Evolutionary conservation across 1,140 invertebrate species (phyloP), one percentile per base, ranked within the genome.

Genomic region (Episyrphus balteatus): DNA sequence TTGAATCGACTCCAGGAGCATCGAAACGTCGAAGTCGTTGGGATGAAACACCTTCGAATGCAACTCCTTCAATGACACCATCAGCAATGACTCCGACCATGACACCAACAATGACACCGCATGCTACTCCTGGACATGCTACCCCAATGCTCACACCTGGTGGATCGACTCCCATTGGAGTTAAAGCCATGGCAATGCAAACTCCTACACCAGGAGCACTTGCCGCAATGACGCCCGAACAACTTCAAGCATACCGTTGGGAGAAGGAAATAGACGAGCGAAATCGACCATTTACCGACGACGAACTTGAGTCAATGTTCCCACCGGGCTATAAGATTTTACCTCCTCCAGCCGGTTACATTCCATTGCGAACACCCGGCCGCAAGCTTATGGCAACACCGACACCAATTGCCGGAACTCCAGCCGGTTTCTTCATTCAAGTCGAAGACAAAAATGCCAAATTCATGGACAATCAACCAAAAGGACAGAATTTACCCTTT

Each of bases 261-360:
- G 95, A 99, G 71, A 81, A 91, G 57, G 97, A 99, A 74, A 97
- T 99, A 47, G 96, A 99, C 62, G 94, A 98, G 63, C 74, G 96
- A 45, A 99, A 99, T 69, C 75, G 94, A 53, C 93, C 93, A 0
- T 79, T 98, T 43, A 84, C 88, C 0, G 96, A 99, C 69, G 96
- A 99, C 62, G 97, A 99, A 70, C 72, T 99, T 11, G 96, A 99
- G 70, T 75, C 88, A 32, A 84, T 99, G 75, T 97, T 99, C 69
- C 96, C 97, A 41, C 83, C 92, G 11, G 97, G 96, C 18, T 99
- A 98, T 71, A 99, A 99, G 78, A 83, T 98, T 63, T 74, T 98
- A 26, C 88, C 89, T 52, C 93, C 94, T 9, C 96, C 95, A 17
- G 90, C 90, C 45, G 89, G 87, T 34, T 99, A 99, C 64, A 82